A percentile compares a stretch with the other conserved stretches of the same genome.
Conservation (phyloP, 2,113 vertebrate species). For the Centrocercus urophasianus region DNA sequence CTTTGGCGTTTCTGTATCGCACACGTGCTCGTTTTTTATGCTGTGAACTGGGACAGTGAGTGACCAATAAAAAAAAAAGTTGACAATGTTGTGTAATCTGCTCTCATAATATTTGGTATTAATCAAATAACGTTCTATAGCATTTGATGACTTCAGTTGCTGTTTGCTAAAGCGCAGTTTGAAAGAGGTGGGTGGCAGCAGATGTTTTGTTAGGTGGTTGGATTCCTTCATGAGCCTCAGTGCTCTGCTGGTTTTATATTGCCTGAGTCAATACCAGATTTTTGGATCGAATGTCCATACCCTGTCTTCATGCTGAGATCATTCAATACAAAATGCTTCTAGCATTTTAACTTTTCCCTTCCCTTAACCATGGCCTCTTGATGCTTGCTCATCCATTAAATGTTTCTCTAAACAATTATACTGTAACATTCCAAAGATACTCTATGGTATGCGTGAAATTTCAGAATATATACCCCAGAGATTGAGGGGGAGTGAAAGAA, state of each 20-base stretch:
- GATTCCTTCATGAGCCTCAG: not conserved
- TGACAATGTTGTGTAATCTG: not conserved
- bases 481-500: not conserved
- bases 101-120: not conserved
- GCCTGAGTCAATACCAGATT: not conserved
- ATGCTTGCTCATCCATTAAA: slow-evolving; percentile 60
- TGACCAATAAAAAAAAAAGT: accelerated
- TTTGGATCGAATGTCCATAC: slow-evolving; percentile 15
- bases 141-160: not conserved
- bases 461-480: slow-evolving; percentile 25
- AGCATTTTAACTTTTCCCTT: slow-evolving; percentile 32
- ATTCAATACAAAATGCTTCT: slow-evolving; percentile 30
- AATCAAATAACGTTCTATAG: not conserved
- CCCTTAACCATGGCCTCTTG: slow-evolving; percentile 49
- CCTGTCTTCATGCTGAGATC: slow-evolving; percentile 20
- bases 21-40: not conserved
- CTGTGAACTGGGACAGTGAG: not conserved
- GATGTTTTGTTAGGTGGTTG: not conserved
- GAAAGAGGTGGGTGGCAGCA: not conserved
- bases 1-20: not conserved
- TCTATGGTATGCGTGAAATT: slow-evolving; percentile 59
- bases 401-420: slow-evolving; percentile 69
- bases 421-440: slow-evolving; percentile 67
- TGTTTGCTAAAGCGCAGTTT: not conserved
- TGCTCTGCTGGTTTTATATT: slow-evolving; percentile 1